A percentile compares a stretch with the other conserved stretches of the same genome.
Conservation (phyloP, 2,113 vertebrate genomes). For the Pollachius pollachius region DNA sequence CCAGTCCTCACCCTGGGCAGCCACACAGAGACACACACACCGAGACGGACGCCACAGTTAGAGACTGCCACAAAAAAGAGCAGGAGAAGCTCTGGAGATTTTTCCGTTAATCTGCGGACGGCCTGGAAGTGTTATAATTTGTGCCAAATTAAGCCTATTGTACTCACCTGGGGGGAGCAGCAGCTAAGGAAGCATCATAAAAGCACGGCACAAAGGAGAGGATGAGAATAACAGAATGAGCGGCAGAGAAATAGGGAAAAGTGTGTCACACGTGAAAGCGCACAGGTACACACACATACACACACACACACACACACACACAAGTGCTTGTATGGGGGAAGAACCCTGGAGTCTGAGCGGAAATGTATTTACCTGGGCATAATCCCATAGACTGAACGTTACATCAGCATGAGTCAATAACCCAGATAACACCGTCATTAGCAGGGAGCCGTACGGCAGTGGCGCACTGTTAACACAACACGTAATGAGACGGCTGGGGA, state of each 20-base stretch:
- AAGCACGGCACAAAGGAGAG: neutral
- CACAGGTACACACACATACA: neutral
- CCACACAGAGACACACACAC: constrained; percentile 15
- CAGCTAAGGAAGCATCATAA: too few species aligned
- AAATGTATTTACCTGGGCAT: constrained; percentile 56
- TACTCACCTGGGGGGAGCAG: neutral
- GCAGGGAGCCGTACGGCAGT: constrained; percentile 43
- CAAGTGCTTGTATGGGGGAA: neutral
- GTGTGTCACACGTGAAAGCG: neutral
- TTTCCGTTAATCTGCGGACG: too few species aligned
- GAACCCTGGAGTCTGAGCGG: constrained; percentile 24
- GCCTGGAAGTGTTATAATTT: too few species aligned
- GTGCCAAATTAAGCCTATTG: neutral
- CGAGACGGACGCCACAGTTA: neutral
- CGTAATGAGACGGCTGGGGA: constrained; percentile 66
- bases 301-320: neutral
- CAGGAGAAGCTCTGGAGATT: too few species aligned
- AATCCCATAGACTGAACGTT: constrained; percentile 50
- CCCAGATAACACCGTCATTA: constrained; percentile 54
- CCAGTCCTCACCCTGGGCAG: constrained; percentile 68
- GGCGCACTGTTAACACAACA: constrained; percentile 51
- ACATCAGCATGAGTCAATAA: constrained; percentile 58
- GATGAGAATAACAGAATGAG: constrained; percentile 2
- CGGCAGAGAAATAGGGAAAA: neutral
- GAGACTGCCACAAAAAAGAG: too few species aligned